These are phyloP conservation scores for Rhagologus leucostigma DNA, from an alignment of 2,113 vertebrate species.

Conservation along the genomic window DNA sequence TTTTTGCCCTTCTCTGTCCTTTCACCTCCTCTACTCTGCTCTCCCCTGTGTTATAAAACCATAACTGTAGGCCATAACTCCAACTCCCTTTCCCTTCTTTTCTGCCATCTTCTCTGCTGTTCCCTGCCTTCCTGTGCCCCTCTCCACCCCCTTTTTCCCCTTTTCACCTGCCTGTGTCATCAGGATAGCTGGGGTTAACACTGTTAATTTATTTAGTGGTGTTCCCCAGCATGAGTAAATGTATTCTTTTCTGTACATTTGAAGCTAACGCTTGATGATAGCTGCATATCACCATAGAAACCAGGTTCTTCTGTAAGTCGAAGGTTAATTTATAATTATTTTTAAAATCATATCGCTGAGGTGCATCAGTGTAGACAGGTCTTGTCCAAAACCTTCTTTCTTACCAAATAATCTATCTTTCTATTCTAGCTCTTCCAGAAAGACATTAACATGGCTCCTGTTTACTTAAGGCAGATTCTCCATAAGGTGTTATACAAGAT, in stretches of 20 bases:
- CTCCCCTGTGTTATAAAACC: neutral
- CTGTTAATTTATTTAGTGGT: constrained; percentile 34
- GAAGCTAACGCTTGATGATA: constrained; percentile 28
- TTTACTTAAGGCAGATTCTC: constrained; percentile 30
- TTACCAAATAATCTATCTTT: neutral
- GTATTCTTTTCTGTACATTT: neutral
- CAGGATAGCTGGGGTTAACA: neutral
- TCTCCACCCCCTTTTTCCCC: neutral
- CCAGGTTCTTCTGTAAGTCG: constrained; percentile 41
- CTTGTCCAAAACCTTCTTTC: neutral
- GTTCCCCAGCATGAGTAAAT: constrained; percentile 13
- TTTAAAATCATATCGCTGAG: neutral
- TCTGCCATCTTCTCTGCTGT: neutral
- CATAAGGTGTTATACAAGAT: constrained; percentile 59
- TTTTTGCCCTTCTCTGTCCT: neutral
- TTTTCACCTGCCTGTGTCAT: neutral
- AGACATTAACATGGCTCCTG: neutral
- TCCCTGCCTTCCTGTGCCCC: neutral
- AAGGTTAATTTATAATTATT: constrained; percentile 47
- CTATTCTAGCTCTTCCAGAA: neutral
- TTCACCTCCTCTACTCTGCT: neutral
- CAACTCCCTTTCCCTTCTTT: neutral
- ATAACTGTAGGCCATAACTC: neutral
- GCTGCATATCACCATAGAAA: constrained; percentile 61
- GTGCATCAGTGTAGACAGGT: neutral